phyloP scores from a whole-genome alignment of 2,113 vertebrate genomes.

The Anoplopoma fimbria region DNA sequence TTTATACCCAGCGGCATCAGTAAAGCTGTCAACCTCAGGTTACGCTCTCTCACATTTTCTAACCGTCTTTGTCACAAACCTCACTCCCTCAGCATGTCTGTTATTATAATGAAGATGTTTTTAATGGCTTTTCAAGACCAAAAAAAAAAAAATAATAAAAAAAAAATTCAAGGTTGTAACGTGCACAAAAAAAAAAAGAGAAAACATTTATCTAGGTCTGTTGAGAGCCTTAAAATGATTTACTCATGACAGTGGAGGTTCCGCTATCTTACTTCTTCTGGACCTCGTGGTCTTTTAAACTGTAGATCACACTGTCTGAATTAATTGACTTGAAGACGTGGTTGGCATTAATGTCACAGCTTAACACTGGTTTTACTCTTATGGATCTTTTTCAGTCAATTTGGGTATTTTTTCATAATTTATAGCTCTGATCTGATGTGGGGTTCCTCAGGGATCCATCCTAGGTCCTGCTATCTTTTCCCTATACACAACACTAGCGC shows the following conservation, averaged over 20 bases:
- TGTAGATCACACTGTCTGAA: not conserved
- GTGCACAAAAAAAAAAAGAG: not conserved
- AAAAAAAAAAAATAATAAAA: not conserved
- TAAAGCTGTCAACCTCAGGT: constrained; percentile 23
- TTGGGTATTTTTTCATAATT: not conserved
- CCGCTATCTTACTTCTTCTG: not conserved
- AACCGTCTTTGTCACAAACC: constrained; percentile 21
- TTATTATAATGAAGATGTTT: not conserved
- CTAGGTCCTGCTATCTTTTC: not conserved
- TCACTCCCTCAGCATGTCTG: not conserved
- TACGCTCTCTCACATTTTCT: constrained; percentile 38
- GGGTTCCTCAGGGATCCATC: constrained; percentile 18
- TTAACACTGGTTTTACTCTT: not conserved
- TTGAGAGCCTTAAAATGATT: not conserved
- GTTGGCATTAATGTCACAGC: not conserved
- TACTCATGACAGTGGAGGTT: not conserved
- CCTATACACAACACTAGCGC: not conserved
- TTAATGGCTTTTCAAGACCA: not conserved
- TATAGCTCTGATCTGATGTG: no score
- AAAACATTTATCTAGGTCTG: not conserved
- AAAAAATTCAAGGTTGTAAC: not conserved
- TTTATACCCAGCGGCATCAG: constrained; percentile 27
- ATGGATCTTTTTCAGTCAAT: not conserved
- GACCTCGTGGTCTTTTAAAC: not conserved
- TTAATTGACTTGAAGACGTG: not conserved